Evolutionary conservation across 2,888 invertebrate species (phyloP).

Genomic region (Smittia aterrima): DNA sequence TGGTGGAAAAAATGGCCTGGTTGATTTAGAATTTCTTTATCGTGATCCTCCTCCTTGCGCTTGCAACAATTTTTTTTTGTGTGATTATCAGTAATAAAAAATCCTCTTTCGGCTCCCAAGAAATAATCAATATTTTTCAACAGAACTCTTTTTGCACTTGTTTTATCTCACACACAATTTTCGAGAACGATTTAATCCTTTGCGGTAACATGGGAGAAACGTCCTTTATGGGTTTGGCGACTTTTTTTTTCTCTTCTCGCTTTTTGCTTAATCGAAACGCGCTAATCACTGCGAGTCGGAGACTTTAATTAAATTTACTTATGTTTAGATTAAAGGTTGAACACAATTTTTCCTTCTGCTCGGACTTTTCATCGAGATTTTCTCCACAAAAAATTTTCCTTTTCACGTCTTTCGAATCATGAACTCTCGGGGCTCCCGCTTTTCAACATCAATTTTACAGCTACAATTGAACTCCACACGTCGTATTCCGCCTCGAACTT

Average conservation of each 20-base stretch:
- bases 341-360: conserved; percentile 30
- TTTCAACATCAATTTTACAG: conserved; percentile 38
- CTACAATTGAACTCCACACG: conserved; percentile 23
- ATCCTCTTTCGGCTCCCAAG: conserved; percentile 22
- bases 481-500: conserved; percentile 31
- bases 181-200: conserved; percentile 20
- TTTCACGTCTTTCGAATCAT: conserved; percentile 39
- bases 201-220: conserved; percentile 25
- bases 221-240: conserved; percentile 29
- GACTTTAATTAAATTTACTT: background rate
- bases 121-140: conserved; percentile 38
- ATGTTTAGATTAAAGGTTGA: conserved; percentile 33
- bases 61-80: conserved; percentile 8
- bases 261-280: background rate
- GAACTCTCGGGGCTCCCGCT: conserved; percentile 12
- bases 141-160: conserved; percentile 33
- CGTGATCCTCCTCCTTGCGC: background rate
- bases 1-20: conserved; percentile 32
- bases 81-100: conserved; percentile 35
- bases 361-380: conserved; percentile 5
- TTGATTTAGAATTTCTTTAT: conserved; percentile 37
- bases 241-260: background rate
- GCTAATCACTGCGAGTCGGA: conserved; percentile 19
- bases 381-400: conserved; percentile 5
- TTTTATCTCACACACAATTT: conserved; percentile 32